Evolutionary conservation across 2,797 vertebrate species (phyloP).

Genomic region (Pipistrellus pygmaeus): DNA sequence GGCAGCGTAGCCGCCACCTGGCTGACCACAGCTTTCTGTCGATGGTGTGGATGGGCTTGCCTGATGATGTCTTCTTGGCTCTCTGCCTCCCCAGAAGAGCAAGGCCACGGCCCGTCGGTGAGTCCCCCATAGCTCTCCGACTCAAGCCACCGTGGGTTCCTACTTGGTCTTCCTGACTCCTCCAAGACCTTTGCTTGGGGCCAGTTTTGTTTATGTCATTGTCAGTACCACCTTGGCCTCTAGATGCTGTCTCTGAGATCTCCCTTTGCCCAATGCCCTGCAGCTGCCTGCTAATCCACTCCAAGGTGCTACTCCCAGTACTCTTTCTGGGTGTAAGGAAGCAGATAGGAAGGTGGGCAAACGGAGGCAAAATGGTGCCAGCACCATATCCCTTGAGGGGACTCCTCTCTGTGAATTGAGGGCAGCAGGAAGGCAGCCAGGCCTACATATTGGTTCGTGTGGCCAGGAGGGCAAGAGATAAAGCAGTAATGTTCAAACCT

Average conservation of each 20-base stretch:
- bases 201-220: neutral
- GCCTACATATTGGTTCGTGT: rapidly evolving
- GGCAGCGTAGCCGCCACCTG: rapidly evolving
- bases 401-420: neutral
- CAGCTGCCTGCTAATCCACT: neutral
- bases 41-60: no score
- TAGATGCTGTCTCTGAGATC: neutral
- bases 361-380: no score
- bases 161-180: neutral
- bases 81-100: neutral
- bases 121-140: neutral
- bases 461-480: neutral
- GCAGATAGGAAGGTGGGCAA: neutral
- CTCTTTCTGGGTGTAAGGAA: neutral
- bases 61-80: neutral
- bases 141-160: neutral
- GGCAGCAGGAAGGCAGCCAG: neutral
- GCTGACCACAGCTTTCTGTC: no score
- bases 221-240: neutral
- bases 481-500: neutral
- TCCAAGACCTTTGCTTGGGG: neutral
- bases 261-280: neutral
- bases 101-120: rapidly evolving
- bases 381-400: neutral
- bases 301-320: neutral